Evolutionary conservation across 2,113 vertebrate genomes (phyloP), one percentile per base, ranked within the genome.

Genomic region (Myiozetetes cayanensis): DNA sequence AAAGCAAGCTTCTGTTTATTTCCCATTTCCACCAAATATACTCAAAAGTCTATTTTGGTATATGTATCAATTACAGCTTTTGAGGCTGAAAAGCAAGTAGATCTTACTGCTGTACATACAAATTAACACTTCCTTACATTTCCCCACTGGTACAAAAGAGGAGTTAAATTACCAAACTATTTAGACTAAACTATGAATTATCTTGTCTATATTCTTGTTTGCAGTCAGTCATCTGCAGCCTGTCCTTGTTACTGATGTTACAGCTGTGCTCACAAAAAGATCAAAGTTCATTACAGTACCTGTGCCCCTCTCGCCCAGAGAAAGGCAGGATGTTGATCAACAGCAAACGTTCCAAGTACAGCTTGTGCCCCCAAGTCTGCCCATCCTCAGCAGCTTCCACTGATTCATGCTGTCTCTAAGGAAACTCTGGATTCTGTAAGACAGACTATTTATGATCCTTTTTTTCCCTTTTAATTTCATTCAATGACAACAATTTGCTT

Each of bases 391-490:
- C n/a, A 43, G 10, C 67, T 85, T 85, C 41, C 52, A 47, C 14
- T 15, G 4, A 50, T 23, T 91, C 65, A 77, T 23, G 19, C 13
- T 24, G 23, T 47, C 43, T 61, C 61, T 65, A 72, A 78, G 66
- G 35, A 85, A 82, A 87, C 15, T 37, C 39, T 62, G 17, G 13
- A n/a, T 49, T 78, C 47, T 82, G 10, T 39, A 43, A 58, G 7
- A 37, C 0, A 2, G 49, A 59, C 13, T 61, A 31, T 28, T 83
- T 70, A 22, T 55, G 30, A 44, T 65, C 28, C 20, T 46, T 22
- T 33, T 75, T 89, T 89, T 55, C 44, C 16, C 20, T 85, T 4
- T n/a, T 88, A 37, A 84, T 86, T 93, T 90, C 23, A 50, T 53
- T 83, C 43, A 86, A 4, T 46, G 23, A 52, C 66, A 78, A 53